Evolutionary conservation across 1,140 invertebrate genomes (phyloP).

Genomic region (Bombus superbus): DNA sequence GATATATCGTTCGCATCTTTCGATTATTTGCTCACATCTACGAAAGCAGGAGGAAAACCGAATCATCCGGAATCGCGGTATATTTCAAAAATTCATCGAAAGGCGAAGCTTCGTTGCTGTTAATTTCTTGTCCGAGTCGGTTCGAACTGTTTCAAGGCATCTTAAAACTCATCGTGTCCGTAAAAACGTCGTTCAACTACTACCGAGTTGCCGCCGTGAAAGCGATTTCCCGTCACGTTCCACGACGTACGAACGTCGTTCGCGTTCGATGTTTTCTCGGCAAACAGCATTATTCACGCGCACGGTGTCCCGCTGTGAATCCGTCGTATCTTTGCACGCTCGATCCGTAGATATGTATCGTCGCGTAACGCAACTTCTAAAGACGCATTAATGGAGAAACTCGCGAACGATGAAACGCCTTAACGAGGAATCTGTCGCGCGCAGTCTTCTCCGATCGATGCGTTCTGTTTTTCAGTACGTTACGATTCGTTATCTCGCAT

Average conservation of each 20-base stretch:
- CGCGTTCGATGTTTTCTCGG: slow-evolving; percentile 41
- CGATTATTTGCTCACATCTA: too few relatives aligned
- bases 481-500: neutral
- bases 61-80: too few relatives aligned
- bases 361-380: slow-evolving; percentile 24
- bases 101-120: too few relatives aligned
- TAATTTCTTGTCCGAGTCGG: too few relatives aligned
- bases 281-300: slow-evolving; percentile 42
- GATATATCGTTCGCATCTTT: too few relatives aligned
- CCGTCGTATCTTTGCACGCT: neutral
- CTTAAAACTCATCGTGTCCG: too few relatives aligned
- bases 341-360: neutral
- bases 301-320: slow-evolving; percentile 5
- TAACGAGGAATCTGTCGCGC: neutral
- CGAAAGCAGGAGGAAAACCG: too few relatives aligned
- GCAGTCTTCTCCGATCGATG: neutral
- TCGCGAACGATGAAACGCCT: slow-evolving; percentile 23
- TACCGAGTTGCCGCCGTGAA: neutral
- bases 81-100: too few relatives aligned
- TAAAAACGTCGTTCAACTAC: neutral
- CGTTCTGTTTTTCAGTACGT: neutral
- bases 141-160: too few relatives aligned
- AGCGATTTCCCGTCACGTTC: slow-evolving; percentile 23
- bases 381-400: slow-evolving; percentile 41
- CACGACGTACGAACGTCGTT: neutral